These are phyloP conservation scores for Anthophora plumipes DNA, from an alignment of 2,888 invertebrate species.

Conservation along the genomic window DNA sequence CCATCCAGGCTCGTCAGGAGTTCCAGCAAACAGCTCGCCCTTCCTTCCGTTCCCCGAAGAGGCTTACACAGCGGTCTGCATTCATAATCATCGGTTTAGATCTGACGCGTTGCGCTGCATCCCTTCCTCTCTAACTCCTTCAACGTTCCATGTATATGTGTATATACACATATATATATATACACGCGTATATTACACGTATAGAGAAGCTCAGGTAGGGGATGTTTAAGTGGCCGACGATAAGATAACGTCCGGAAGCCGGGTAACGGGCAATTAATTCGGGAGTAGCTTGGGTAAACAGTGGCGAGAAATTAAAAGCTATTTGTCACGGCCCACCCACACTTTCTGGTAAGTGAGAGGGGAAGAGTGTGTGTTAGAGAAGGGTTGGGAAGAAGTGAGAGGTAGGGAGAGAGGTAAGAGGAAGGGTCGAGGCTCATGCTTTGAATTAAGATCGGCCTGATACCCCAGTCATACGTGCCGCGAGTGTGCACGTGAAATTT, in stretches of 20 bases:
- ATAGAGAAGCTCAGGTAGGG: constrained; percentile 26
- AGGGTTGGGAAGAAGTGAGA: constrained; percentile 16
- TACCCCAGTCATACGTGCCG: constrained; percentile 59
- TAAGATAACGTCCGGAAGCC: constrained; percentile 82
- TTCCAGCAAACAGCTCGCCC: constrained; percentile 72
- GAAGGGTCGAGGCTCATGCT: constrained; percentile 61
- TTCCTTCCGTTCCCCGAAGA: constrained; percentile 69
- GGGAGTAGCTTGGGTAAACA: constrained; percentile 82
- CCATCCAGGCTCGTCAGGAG: constrained; percentile 45
- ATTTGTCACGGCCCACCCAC: constrained; percentile 80
- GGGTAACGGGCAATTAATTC: constrained; percentile 82
- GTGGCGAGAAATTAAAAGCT: constrained; percentile 84
- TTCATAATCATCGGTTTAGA: constrained; percentile 81
- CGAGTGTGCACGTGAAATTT: constrained; percentile 53
- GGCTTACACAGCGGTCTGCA: constrained; percentile 80
- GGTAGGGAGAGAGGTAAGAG: constrained; percentile 44
- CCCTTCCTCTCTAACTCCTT: constrained; percentile 1
- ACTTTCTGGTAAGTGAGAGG: constrained; percentile 31
- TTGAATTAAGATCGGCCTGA: constrained; percentile 81
- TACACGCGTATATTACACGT: too few relatives aligned
- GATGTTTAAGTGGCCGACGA: constrained; percentile 83
- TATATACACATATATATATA: not conserved
- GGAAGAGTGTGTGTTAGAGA: constrained; percentile 25
- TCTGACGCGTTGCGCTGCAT: constrained; percentile 71
- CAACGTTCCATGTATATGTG: too few relatives aligned